phyloP scores from a whole-genome alignment of 1,140 invertebrate genomes.

The Drosophila seguyi region DNA sequence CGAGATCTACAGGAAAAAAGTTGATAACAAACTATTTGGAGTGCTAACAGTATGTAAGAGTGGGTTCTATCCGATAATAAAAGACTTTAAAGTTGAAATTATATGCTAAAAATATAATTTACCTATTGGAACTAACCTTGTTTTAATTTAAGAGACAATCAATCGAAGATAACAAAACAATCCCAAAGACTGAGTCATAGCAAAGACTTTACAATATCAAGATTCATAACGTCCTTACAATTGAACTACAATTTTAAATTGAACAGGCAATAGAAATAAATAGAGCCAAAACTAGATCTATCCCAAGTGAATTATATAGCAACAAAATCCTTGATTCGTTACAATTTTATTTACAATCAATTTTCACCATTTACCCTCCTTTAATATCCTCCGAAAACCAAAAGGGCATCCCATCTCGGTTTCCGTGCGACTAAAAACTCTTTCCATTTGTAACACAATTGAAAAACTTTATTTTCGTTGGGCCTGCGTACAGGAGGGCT shows the following conservation, averaged over 20 bases:
- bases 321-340: not conserved
- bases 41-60: not conserved
- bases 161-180: no score
- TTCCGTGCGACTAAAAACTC: conserved; percentile 3
- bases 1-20: conserved; percentile 24
- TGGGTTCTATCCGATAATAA: not conserved
- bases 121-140: not conserved
- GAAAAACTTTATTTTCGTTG: conserved; percentile 73
- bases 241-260: no score
- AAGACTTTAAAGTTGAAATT: not conserved
- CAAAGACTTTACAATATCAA: no score
- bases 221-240: no score
- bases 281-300: not conserved
- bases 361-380: not conserved
- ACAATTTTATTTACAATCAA: not conserved
- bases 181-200: no score
- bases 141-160: not conserved
- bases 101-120: not conserved
- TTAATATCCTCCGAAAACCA: no score
- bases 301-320: not conserved
- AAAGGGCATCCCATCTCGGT: conserved; percentile 10
- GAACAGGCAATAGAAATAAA: no score
- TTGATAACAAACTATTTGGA: conserved; percentile 48
- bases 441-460: conserved; percentile 75
- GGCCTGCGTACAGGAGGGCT: conserved; percentile 48